phyloP scores from a whole-genome alignment of 2,888 invertebrate genomes.

The Hyles lineata region DNA sequence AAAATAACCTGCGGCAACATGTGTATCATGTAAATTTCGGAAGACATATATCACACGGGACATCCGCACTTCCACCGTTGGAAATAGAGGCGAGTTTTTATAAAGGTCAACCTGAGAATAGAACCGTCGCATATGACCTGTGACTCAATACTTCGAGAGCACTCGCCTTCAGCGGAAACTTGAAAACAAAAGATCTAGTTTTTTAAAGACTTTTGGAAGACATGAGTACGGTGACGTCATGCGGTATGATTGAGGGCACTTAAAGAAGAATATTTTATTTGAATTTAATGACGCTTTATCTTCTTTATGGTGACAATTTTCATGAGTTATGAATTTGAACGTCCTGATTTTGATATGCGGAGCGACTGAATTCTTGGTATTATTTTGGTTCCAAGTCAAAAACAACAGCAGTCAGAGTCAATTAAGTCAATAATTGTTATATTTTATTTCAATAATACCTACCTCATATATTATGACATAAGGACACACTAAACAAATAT shows the following conservation, averaged over 20 bases:
- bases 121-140: slow-evolving; percentile 31
- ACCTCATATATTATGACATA: too few species aligned
- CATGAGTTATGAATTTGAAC: too few species aligned
- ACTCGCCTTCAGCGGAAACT: slow-evolving; percentile 2
- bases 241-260: neutral
- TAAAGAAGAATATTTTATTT: neutral
- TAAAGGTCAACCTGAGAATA: slow-evolving; percentile 55
- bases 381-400: too few species aligned
- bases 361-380: too few species aligned
- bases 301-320: too few species aligned
- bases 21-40: slow-evolving; percentile 35
- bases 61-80: slow-evolving; percentile 39
- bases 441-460: too few species aligned
- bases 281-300: neutral
- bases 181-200: neutral
- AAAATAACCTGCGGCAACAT: neutral
- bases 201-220: neutral
- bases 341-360: too few species aligned
- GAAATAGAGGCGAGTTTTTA: slow-evolving; percentile 33
- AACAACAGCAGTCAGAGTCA: too few species aligned
- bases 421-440: too few species aligned
- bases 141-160: slow-evolving; percentile 23
- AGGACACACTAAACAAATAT: too few species aligned
- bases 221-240: neutral
- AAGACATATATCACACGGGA: slow-evolving; percentile 44